These are phyloP conservation scores for Tenualosa thibaudeaui DNA, from an alignment of 2,797 vertebrate species.

Conservation along the genomic window DNA sequence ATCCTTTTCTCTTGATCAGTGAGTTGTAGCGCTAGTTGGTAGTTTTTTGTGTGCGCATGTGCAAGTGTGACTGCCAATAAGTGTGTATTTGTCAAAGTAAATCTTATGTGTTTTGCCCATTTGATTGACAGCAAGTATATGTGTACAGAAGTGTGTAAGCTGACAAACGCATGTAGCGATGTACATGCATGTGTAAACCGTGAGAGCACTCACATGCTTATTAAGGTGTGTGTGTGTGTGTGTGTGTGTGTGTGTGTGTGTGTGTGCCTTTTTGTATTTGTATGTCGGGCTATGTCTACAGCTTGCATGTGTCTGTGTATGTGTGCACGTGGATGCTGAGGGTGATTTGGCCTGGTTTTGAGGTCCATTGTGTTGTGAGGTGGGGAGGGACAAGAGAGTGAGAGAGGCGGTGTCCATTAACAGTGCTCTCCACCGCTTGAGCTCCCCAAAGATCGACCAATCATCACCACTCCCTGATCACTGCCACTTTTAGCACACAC, in stretches of 20 bases:
- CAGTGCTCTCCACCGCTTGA: not conserved
- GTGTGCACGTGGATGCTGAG: not conserved
- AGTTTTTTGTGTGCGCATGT: not conserved
- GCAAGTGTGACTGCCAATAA: not conserved
- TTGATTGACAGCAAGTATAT: not conserved
- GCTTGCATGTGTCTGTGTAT: not conserved
- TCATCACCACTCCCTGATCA: not conserved
- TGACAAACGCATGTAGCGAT: not conserved
- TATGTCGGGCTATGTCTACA: not conserved
- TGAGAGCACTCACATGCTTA: not conserved
- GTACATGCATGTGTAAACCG: not conserved
- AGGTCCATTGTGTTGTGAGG: not conserved
- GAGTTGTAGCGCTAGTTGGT: not conserved
- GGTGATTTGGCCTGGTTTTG: slow-evolving; percentile 1
- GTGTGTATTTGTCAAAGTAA: not conserved
- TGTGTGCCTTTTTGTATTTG: not conserved
- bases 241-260: not conserved
- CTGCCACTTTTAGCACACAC: slow-evolving; percentile 1
- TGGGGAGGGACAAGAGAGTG: not conserved
- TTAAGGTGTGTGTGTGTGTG: not conserved
- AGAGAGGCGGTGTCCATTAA: not conserved
- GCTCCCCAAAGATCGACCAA: not conserved
- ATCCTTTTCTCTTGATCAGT: not conserved
- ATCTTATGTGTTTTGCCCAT: not conserved
- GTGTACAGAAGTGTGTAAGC: not conserved